A percentile compares a stretch with the other conserved stretches of the same genome.
Conservation (phyloP, 2,888 invertebrate species). For the Tetranychus piercei region DNA sequence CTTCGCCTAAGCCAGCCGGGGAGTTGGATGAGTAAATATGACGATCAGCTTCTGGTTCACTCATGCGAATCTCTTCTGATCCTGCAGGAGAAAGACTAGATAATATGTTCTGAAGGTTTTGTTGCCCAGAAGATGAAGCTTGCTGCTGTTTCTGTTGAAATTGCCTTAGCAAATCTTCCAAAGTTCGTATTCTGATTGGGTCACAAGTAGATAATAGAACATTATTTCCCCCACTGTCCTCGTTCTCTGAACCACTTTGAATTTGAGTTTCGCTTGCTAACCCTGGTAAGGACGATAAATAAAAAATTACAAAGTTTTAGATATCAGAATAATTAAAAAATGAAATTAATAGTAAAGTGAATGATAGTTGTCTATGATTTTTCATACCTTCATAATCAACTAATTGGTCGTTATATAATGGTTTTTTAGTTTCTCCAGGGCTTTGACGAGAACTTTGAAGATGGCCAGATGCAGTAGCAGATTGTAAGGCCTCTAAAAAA, state of each 20-base stretch:
- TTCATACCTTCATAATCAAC: constrained; percentile 5
- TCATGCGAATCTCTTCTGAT: constrained; percentile 57
- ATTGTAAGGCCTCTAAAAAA: constrained; percentile 64
- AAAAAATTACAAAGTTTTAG: background rate
- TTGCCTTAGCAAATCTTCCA: constrained; percentile 64
- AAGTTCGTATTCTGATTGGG: constrained; percentile 66
- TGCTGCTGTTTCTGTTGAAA: constrained; percentile 27
- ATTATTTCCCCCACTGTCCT: constrained; percentile 32
- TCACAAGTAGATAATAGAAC: constrained; percentile 53
- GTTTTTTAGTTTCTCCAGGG: constrained; percentile 4
- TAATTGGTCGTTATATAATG: background rate
- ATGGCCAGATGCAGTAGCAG: constrained; percentile 14
- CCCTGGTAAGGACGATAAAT: constrained; percentile 18
- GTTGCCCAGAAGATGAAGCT: background rate
- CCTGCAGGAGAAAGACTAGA: constrained; percentile 57
- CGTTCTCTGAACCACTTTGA: constrained; percentile 44
- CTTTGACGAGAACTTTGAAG: constrained; percentile 5
- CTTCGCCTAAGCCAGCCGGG: background rate
- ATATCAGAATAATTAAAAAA: background rate
- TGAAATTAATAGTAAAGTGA: background rate
- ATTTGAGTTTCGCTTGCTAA: constrained; percentile 29
- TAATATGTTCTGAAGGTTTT: background rate
- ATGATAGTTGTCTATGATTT: background rate
- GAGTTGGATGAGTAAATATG: constrained; percentile 38
- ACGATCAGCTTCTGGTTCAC: constrained; percentile 71